Percentiles rank a stretch among this genome's conserved stretches.
Evolutionary conservation across 2,113 vertebrate species (phyloP).

Genomic region (Fregetta grallaria): DNA sequence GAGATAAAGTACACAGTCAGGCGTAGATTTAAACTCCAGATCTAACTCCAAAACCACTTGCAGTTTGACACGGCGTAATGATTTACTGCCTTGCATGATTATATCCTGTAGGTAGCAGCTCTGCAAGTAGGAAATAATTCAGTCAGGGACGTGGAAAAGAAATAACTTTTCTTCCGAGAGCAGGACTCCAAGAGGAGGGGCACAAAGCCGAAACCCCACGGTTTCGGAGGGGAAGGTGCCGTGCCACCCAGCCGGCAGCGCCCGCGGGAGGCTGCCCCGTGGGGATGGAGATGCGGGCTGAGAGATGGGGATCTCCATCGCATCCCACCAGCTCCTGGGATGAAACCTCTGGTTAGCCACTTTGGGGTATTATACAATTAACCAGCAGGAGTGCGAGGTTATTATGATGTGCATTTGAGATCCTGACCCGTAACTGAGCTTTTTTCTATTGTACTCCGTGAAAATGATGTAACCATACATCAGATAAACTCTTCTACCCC

Average conservation of each 20-base stretch:
- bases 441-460: neutral
- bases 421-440: neutral
- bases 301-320: neutral
- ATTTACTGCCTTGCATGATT: constrained; percentile 7
- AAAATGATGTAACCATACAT: neutral
- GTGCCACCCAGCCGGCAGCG: neutral
- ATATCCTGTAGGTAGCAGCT: constrained; percentile 42
- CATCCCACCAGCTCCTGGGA: neutral
- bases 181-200: neutral
- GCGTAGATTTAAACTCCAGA: neutral
- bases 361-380: accelerated
- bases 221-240: neutral
- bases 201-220: neutral
- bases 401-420: neutral
- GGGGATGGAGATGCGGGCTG: neutral
- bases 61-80: neutral
- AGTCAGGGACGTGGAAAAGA: neutral
- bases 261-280: accelerated
- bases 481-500: neutral
- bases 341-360: neutral
- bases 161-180: neutral
- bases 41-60: constrained; percentile 20
- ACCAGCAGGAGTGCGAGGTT: neutral
- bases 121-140: constrained; percentile 26
- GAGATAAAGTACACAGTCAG: constrained; percentile 26